phyloP scores from a whole-genome alignment of 2,888 invertebrate genomes.

The Aleiodes leptofemur region DNA sequence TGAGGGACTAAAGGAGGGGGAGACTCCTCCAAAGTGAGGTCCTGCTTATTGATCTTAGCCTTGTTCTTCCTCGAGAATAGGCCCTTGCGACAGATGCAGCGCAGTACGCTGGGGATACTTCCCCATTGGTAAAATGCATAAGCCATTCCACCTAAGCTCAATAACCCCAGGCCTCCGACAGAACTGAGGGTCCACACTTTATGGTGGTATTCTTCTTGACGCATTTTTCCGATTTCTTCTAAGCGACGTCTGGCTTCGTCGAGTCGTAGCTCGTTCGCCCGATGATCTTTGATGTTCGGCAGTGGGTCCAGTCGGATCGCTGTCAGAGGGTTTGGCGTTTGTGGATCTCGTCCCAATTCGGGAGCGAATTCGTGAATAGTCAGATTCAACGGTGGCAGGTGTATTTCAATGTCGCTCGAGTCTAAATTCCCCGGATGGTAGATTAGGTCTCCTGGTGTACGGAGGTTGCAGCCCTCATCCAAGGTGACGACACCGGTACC shows the following conservation, averaged over 20 bases:
- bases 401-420: not conserved
- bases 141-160: no score
- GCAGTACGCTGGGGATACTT: no score
- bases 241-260: not conserved
- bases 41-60: no score
- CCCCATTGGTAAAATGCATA: no score
- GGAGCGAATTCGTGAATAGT: conserved; percentile 2
- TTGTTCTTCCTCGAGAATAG: no score
- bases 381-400: not conserved
- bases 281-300: not conserved
- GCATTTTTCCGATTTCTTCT: no score
- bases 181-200: no score
- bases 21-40: no score
- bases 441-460: not conserved
- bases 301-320: not conserved
- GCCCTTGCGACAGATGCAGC: no score
- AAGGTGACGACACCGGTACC: conserved; percentile 1
- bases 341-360: not conserved
- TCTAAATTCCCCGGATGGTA: not conserved
- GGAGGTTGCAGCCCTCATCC: not conserved
- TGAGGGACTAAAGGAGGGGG: no score
- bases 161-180: no score
- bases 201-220: no score
- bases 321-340: not conserved
- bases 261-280: not conserved